Percentiles rank a stretch among this genome's conserved stretches.
Conservation (phyloP, 1,140 invertebrate genomes). For the Platyura marginata region DNA sequence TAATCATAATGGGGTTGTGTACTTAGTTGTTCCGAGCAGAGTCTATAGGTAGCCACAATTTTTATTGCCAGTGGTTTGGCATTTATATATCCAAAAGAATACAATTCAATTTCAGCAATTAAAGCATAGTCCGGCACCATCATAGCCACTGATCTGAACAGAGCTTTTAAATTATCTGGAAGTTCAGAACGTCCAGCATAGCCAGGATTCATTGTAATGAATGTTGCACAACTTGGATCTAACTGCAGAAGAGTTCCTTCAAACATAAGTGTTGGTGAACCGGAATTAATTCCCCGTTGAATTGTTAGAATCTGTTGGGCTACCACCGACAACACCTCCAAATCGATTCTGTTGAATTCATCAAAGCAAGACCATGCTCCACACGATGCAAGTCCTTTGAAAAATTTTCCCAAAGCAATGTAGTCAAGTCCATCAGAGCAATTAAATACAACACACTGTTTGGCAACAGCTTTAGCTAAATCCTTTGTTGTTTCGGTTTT, state of each 20-base stretch:
- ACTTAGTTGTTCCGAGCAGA: slow-evolving; percentile 89
- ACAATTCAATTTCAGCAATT: slow-evolving; percentile 86
- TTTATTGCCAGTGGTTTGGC: slow-evolving; percentile 80
- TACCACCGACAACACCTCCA: slow-evolving; percentile 81
- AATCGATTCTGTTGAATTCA: slow-evolving; percentile 76
- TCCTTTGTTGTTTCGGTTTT: slow-evolving; percentile 96
- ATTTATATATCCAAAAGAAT: slow-evolving; percentile 83
- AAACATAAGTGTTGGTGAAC: slow-evolving; percentile 54
- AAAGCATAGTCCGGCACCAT: slow-evolving; percentile 94
- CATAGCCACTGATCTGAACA: slow-evolving; percentile 93
- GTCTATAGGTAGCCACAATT: slow-evolving; percentile 81
- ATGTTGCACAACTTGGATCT: slow-evolving; percentile 83
- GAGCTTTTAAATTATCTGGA: slow-evolving; percentile 71
- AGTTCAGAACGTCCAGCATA: slow-evolving; percentile 82
- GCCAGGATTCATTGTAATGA: slow-evolving; percentile 93
- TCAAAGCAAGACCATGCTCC: slow-evolving; percentile 97
- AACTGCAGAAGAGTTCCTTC: slow-evolving; percentile 76
- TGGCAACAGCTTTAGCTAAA: slow-evolving; percentile 88
- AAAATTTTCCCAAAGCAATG: slow-evolving; percentile 86
- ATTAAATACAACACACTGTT: slow-evolving; percentile 94
- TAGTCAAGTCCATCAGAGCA: slow-evolving; percentile 89
- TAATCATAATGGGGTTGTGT: slow-evolving; percentile 95
- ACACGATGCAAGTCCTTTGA: slow-evolving; percentile 88
- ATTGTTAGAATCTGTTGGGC: slow-evolving; percentile 70
- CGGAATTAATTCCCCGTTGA: slow-evolving; percentile 59